These are phyloP conservation scores for Leptothorax acervorum DNA, from an alignment of 2,888 invertebrate genomes.

Conservation along the genomic window DNA sequence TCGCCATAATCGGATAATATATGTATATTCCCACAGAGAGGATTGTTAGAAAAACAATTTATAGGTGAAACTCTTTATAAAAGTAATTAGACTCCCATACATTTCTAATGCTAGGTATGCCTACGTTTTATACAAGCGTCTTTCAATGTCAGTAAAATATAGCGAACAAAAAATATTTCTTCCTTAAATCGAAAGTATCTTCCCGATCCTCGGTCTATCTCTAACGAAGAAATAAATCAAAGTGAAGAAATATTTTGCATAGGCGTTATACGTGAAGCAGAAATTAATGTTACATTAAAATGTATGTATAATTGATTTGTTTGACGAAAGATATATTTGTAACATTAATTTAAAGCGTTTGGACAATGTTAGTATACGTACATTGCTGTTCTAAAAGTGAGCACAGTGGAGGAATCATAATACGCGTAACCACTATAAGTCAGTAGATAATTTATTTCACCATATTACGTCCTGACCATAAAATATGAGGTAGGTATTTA, in stretches of 20 bases:
- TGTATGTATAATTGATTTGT: constrained; percentile 34
- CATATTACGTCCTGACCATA: constrained; percentile 60
- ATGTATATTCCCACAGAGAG: constrained; percentile 55
- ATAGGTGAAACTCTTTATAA: constrained; percentile 66
- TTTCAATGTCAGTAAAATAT: constrained; percentile 56
- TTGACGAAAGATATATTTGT: constrained; percentile 11
- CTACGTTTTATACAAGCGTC: constrained; percentile 67
- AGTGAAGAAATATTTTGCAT: constrained; percentile 68
- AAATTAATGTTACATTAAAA: constrained; percentile 68
- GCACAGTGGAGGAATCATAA: constrained; percentile 82
- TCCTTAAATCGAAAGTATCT: constrained; percentile 24
- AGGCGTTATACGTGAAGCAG: constrained; percentile 49
- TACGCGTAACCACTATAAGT: constrained; percentile 80
- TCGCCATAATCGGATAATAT: constrained; percentile 36
- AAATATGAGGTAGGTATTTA: constrained; percentile 61
- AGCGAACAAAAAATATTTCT: constrained; percentile 62
- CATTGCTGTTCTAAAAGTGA: constrained; percentile 80
- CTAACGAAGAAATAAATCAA: background rate
- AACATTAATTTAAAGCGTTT: constrained; percentile 68
- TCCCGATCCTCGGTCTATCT: background rate
- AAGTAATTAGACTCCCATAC: constrained; percentile 57
- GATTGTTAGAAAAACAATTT: constrained; percentile 86
- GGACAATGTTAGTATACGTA: constrained; percentile 78
- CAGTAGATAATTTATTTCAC: constrained; percentile 74
- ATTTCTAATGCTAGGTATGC: constrained; percentile 63